phyloP scores from a whole-genome alignment of 2,113 vertebrate genomes.

The Junco hyemalis region DNA sequence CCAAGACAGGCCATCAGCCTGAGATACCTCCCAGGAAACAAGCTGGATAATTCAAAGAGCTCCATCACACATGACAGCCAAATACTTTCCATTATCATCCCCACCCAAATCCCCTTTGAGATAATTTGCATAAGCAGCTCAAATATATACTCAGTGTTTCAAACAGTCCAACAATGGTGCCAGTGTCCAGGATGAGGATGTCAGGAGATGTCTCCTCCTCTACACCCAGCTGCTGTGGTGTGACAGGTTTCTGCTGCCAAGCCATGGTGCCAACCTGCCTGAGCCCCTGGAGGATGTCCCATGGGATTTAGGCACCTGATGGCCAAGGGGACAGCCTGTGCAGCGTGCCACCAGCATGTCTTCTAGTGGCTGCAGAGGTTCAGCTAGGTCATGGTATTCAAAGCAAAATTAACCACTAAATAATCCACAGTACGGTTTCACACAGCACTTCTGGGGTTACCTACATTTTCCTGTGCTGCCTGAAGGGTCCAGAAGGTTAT shows the following conservation, averaged over 20 bases:
- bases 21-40: not conserved
- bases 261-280: not conserved
- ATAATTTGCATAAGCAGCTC: not conserved
- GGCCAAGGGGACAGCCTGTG: not conserved
- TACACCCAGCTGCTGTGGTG: accelerated
- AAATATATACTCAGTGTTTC: not conserved
- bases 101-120: not conserved
- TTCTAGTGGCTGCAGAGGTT: not conserved
- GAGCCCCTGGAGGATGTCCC: not conserved
- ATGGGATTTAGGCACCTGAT: accelerated
- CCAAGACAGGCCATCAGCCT: not conserved
- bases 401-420: not conserved
- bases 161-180: not conserved
- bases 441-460: not conserved
- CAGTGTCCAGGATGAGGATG: not conserved
- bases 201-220: not conserved
- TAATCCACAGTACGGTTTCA: not conserved
- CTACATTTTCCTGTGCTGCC: not conserved
- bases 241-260: not conserved
- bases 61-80: not conserved
- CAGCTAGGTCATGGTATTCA: not conserved
- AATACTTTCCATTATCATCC: not conserved
- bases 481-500: not conserved
- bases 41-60: not conserved
- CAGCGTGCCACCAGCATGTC: not conserved